Evolutionary conservation across 1,140 invertebrate genomes (phyloP).

Genomic region (Drosophila sturtevanti): DNA sequence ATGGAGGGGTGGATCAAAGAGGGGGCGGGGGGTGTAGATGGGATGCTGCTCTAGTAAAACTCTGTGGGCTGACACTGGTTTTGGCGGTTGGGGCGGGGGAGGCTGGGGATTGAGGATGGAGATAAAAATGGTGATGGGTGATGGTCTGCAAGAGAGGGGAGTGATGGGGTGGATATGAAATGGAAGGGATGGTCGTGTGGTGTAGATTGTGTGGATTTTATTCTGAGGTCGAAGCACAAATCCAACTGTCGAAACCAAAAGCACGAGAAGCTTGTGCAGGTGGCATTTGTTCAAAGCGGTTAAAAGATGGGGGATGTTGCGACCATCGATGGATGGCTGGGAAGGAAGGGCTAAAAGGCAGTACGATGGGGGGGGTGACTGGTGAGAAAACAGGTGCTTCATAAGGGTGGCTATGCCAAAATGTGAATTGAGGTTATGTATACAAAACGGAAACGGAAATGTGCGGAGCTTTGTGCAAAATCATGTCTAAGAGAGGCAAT

Average conservation of each 20-base stretch:
- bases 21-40: slow-evolving; percentile 22
- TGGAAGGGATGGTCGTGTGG: neutral
- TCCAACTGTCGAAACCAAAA: slow-evolving; percentile 80
- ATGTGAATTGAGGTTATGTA: slow-evolving; percentile 80
- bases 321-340: too few relatives aligned
- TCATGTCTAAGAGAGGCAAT: slow-evolving; percentile 48
- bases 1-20: neutral
- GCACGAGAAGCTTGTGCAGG: slow-evolving; percentile 74
- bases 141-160: too few relatives aligned
- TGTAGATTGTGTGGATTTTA: slow-evolving; percentile 45
- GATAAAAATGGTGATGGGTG: neutral
- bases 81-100: neutral
- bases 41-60: slow-evolving; percentile 40
- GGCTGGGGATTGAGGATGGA: neutral
- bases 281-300: slow-evolving; percentile 58
- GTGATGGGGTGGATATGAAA: neutral
- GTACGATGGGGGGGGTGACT: neutral
- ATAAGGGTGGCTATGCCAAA: slow-evolving; percentile 63
- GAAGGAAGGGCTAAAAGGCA: neutral
- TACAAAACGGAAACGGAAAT: slow-evolving; percentile 80
- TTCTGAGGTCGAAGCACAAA: slow-evolving; percentile 71
- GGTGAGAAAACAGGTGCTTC: slow-evolving; percentile 7
- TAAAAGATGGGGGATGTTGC: neutral
- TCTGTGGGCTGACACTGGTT: neutral
- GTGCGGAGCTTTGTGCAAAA: slow-evolving; percentile 76